These are phyloP conservation scores for Augiades crinisus DNA, from an alignment of 2,888 invertebrate genomes.

Conservation along the genomic window DNA sequence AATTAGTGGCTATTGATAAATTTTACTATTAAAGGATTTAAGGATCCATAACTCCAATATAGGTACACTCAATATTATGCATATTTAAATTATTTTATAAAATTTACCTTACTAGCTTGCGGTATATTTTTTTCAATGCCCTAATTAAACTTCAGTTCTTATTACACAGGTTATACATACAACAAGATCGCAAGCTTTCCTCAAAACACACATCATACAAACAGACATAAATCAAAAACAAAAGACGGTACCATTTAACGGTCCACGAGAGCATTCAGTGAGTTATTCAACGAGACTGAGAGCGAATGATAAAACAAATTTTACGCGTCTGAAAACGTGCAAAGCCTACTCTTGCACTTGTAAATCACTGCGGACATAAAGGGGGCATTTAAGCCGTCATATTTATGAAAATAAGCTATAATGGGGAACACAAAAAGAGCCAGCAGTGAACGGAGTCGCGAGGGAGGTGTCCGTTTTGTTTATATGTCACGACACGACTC, in stretches of 20 bases:
- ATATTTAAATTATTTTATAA: too few relatives aligned
- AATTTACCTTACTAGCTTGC: too few relatives aligned
- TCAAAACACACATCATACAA: not conserved
- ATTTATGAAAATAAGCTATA: slow-evolving; percentile 81
- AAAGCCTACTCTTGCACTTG: slow-evolving; percentile 45
- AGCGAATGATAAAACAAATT: slow-evolving; percentile 27
- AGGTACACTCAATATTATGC: too few relatives aligned
- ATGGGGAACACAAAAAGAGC: slow-evolving; percentile 77
- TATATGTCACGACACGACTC: slow-evolving; percentile 39
- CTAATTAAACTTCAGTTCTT: too few relatives aligned
- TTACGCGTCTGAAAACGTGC: slow-evolving; percentile 31
- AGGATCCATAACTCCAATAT: too few relatives aligned
- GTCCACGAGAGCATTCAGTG: slow-evolving; percentile 8
- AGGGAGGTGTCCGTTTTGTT: slow-evolving; percentile 29
- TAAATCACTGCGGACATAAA: slow-evolving; percentile 72
- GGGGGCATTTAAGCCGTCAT: slow-evolving; percentile 73
- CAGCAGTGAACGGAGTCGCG: slow-evolving; percentile 42
- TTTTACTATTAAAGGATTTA: too few relatives aligned
- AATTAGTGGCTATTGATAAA: too few relatives aligned
- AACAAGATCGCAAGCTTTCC: not conserved
- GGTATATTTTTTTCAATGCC: too few relatives aligned
- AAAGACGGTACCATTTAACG: slow-evolving; percentile 15
- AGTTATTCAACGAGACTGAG: slow-evolving; percentile 23
- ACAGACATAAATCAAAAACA: slow-evolving; percentile 8
- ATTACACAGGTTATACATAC: too few relatives aligned